These are phyloP conservation scores for Archilochus colubris DNA, from an alignment of 2,113 vertebrate species.

Conservation along the genomic window DNA sequence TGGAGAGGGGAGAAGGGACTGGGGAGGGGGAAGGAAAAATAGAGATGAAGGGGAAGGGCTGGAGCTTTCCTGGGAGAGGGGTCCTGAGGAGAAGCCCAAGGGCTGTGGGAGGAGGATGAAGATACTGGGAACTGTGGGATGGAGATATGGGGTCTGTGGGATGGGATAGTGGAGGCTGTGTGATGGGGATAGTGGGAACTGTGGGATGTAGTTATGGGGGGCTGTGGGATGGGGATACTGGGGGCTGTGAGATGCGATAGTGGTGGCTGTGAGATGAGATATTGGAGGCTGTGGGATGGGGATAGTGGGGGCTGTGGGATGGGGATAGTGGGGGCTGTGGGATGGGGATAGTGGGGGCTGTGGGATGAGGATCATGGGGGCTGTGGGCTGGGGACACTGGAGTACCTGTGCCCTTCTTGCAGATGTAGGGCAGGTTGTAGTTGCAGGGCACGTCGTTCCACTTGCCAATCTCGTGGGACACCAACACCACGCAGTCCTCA, in stretches of 20 bases:
- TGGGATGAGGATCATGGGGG: background rate
- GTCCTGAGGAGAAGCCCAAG: background rate
- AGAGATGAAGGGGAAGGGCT: background rate
- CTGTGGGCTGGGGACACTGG: accelerated
- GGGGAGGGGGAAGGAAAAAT: background rate
- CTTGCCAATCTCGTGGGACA: slow-evolving; percentile 92
- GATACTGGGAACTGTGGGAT: too few relatives aligned
- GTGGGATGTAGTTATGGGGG: background rate
- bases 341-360: too few relatives aligned
- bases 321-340: background rate
- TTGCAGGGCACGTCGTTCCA: slow-evolving; percentile 99
- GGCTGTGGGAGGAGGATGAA: too few relatives aligned
- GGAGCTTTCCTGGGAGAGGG: background rate
- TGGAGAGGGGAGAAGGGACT: background rate
- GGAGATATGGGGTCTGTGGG: too few relatives aligned
- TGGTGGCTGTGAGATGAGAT: background rate
- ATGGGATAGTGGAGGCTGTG: background rate
- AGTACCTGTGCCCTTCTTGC: slow-evolving; percentile 97
- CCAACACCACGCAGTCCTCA: slow-evolving; percentile 96
- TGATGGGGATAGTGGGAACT: background rate
- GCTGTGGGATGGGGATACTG: too few relatives aligned
- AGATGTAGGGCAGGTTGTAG: slow-evolving; percentile 98
- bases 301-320: background rate
- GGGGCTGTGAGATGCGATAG: background rate
- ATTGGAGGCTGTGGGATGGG: background rate